Base-by-base conservation (phyloP, 2,797 vertebrate species). In the Antennarius maculatus region DNA sequence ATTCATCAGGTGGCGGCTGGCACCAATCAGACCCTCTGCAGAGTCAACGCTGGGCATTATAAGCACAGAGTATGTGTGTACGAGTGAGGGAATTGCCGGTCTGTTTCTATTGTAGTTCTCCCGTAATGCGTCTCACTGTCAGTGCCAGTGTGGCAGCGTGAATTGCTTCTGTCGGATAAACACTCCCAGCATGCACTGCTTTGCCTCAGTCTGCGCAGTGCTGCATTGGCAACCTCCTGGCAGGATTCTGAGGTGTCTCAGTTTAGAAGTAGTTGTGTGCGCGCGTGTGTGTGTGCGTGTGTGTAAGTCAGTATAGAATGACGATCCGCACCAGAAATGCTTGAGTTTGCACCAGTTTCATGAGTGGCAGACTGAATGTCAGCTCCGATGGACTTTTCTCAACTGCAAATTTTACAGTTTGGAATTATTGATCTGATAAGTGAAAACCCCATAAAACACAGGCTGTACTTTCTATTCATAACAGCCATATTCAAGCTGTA, bases 171-270 rank as follows among this genome's bases (percentile, higher is more conserved):
- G 83, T 87, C 66, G 76, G 81, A 90, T 89, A 88, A 91, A 89
- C 79, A 88, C 86, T 91, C 89, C 87, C 91, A 93, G 86, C 87
- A 92, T 92, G 88, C 89, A 90, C 67, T 86, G 89, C 89, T 87
- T 81, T 85, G 60, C 86, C 83, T 86, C 83, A 82, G 82, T 84
- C 85, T 82, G 80, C 74, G 82, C 84, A 85, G 71, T 90, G 85
- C 90, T 89, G 85, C 85, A 90, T 85, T 83, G 74, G 83, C 85
- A 90, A 81, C 82, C 79, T 86, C 76, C 84, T 87, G 81, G 85
- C 79, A 90, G 79, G 74, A 88, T 86, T 83, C 67, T 80, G 81
- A 86, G 81, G 88, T 80, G 82, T 89, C 82, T 86, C 70, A 17
- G 83, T 87, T 89, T 76, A 82, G 77, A 85, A 69, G 70, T 74